phyloP scores from a whole-genome alignment of 2,797 vertebrate species.

The Sparidentex hasta region DNA sequence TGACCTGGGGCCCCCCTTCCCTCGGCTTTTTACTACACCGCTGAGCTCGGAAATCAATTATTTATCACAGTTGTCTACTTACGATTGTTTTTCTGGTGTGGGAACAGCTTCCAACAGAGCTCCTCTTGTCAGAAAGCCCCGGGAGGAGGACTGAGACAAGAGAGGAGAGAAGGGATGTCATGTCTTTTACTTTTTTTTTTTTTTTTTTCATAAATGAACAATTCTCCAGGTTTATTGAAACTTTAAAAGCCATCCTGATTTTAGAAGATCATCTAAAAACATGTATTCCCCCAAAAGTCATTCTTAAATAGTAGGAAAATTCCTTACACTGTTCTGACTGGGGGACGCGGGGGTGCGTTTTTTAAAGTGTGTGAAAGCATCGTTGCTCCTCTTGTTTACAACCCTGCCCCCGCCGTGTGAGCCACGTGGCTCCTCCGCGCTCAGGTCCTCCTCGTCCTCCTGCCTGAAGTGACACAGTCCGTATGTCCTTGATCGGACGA shows the following conservation, averaged over 20 bases:
- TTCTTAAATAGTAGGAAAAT: not conserved
- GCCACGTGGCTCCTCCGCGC: conserved; percentile 54
- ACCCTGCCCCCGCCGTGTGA: conserved; percentile 23
- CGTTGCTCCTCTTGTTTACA: conserved; percentile 63
- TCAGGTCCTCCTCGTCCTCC: conserved; percentile 63
- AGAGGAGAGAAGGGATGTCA: conserved; percentile 1
- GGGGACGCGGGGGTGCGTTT: conserved; percentile 33
- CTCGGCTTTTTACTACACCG: conserved; percentile 60
- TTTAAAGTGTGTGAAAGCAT: conserved; percentile 47
- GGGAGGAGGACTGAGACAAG: conserved; percentile 51
- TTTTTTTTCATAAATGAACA: not conserved
- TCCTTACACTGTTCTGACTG: conserved; percentile 63
- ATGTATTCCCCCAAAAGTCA: not conserved
- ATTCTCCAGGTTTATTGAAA: not conserved
- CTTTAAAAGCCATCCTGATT: not conserved
- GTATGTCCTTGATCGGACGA: conserved; percentile 69
- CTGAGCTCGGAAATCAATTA: conserved; percentile 69
- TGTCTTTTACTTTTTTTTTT: too few relatives aligned
- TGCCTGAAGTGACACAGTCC: conserved; percentile 76
- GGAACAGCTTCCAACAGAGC: conserved; percentile 54
- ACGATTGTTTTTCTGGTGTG: conserved; percentile 73
- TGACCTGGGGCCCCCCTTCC: conserved; percentile 57
- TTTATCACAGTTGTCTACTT: conserved; percentile 75
- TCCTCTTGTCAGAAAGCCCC: conserved; percentile 53
- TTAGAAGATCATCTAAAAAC: not conserved